Conservation (phyloP, 2,797 vertebrate species). For the Microctenopoma stevenorrisi region DNA sequence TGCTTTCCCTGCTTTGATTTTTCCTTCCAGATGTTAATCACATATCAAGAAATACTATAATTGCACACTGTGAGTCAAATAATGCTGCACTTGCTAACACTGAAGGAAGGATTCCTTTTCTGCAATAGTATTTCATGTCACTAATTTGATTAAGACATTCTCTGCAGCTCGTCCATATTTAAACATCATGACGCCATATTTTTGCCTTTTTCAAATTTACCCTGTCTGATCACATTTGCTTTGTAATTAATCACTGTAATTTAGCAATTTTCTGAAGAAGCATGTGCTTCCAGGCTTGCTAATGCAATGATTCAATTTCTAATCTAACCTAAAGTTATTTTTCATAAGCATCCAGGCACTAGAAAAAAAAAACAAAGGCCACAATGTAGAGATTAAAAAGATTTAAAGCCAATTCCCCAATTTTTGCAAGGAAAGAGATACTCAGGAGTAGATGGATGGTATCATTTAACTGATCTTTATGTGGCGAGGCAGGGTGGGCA, state of each 20-base stretch:
- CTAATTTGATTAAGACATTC: constrained; percentile 66
- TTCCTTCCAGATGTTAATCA: constrained; percentile 27
- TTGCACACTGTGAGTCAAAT: constrained; percentile 20
- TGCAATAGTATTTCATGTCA: constrained; percentile 61
- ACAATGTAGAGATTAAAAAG: constrained; percentile 18
- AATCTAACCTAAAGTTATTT: constrained; percentile 17
- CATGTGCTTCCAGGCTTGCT: constrained; percentile 46
- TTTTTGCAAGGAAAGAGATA: constrained; percentile 11
- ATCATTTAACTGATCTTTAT: constrained; percentile 48
- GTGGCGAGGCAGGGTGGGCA: constrained; percentile 17
- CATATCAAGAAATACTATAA: constrained; percentile 19
- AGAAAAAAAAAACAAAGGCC: background rate
- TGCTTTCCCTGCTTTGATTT: constrained; percentile 23
- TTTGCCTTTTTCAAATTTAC: constrained; percentile 57
- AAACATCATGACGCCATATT: constrained; percentile 48
- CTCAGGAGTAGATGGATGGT: constrained; percentile 17
- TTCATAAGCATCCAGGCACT: constrained; percentile 5
- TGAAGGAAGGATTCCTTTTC: constrained; percentile 83
- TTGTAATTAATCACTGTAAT: constrained; percentile 77
- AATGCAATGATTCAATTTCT: constrained; percentile 61
- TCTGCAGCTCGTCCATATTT: constrained; percentile 55
- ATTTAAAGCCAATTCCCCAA: constrained; percentile 2
- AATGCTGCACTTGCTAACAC: constrained; percentile 79
- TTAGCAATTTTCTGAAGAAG: constrained; percentile 52
- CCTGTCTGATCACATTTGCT: constrained; percentile 75